phyloP scores from a whole-genome alignment of 64 coral and sea anemone genomes.

The Dendrophyllia cribrosa region DNA sequence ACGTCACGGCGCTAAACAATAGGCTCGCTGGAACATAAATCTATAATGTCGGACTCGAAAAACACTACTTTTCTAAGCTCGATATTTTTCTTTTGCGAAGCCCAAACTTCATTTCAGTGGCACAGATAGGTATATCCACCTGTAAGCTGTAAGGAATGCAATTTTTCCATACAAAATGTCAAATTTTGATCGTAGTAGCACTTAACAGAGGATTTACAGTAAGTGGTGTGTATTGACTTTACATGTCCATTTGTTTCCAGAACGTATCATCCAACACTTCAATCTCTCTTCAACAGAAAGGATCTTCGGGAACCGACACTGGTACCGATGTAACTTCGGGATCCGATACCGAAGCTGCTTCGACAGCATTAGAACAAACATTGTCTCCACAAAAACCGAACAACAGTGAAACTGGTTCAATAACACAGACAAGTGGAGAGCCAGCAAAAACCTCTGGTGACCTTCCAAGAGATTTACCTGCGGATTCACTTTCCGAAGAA shows the following conservation, averaged over 20 bases:
- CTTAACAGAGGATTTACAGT: too few relatives aligned
- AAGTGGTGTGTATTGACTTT: not conserved
- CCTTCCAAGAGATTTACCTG: not conserved
- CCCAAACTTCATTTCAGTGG: too few relatives aligned
- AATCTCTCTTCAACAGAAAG: conserved; percentile 52
- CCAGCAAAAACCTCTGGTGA: not conserved
- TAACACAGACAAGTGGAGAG: not conserved
- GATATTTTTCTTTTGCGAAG: too few relatives aligned
- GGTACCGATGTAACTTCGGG: conserved; percentile 48
- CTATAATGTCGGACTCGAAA: too few relatives aligned
- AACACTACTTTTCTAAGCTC: too few relatives aligned
- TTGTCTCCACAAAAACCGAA: not conserved
- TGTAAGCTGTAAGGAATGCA: too few relatives aligned
- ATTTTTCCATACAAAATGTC: too few relatives aligned
- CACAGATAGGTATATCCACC: too few relatives aligned
- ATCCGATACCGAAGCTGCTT: conserved; percentile 25
- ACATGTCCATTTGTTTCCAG: conserved; percentile 34
- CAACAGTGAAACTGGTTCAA: not conserved
- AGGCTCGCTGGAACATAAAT: too few relatives aligned
- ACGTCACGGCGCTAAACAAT: too few relatives aligned
- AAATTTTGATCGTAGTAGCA: too few relatives aligned
- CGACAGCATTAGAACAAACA: not conserved
- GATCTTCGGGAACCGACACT: conserved; percentile 56
- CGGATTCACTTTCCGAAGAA: not conserved
- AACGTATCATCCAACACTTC: conserved; percentile 31